A percentile compares a stretch with the other conserved stretches of the same genome.
phyloP scores from a whole-genome alignment of 2,797 vertebrate species.

The Rhinella marina region DNA sequence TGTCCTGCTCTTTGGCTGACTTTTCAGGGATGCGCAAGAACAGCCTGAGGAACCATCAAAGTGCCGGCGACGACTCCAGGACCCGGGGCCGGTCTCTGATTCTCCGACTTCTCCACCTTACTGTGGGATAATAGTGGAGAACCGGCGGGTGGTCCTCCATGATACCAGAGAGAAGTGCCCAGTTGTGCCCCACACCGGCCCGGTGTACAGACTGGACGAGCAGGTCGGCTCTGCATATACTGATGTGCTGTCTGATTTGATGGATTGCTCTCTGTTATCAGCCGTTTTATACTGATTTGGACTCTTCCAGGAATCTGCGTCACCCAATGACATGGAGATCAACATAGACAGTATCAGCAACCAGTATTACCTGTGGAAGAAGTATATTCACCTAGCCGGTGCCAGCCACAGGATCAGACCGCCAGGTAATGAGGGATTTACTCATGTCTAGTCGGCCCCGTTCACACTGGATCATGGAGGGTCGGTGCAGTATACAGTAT shows the following conservation, averaged over 20 bases:
- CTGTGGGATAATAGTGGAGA: neutral
- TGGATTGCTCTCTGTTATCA: neutral
- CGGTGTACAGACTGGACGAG: conserved; percentile 51
- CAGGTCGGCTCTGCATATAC: conserved; percentile 12
- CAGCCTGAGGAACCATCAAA: neutral
- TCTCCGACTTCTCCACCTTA: neutral
- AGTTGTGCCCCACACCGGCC: neutral
- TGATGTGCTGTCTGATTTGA: neutral
- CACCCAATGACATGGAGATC: neutral
- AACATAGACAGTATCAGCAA: conserved; percentile 44
- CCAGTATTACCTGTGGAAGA: conserved; percentile 60
- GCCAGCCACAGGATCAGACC: neutral
- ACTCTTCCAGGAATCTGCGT: neutral
- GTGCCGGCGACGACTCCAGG: neutral
- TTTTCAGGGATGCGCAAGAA: conserved; percentile 9
- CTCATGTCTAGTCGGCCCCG: too few relatives aligned
- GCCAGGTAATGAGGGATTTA: conserved; percentile 18
- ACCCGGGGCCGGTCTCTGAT: neutral
- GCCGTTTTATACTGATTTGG: neutral
- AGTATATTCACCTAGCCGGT: conserved; percentile 9
- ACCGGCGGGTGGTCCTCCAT: conserved; percentile 35
- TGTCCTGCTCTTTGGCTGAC: neutral
- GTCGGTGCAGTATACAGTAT: neutral
- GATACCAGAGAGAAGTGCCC: neutral
- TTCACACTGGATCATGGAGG: too few relatives aligned